Conservation (phyloP, 2,113 vertebrate species). For the Madoqua kirkii region DNA sequence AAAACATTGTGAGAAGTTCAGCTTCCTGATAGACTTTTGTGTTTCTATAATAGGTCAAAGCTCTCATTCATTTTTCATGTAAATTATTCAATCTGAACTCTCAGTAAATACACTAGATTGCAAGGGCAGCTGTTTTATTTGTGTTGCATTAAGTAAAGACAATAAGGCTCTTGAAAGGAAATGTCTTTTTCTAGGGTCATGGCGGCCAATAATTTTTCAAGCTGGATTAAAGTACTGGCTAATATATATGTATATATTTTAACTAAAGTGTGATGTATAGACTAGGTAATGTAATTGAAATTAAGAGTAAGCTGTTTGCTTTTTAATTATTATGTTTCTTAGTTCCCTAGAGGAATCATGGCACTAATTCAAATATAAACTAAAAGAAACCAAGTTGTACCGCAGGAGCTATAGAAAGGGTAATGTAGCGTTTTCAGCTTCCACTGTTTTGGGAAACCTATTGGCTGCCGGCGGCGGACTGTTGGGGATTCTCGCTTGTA, state of each 20-base stretch:
- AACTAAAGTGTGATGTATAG: background rate
- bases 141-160: background rate
- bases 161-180: background rate
- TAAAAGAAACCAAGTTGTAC: background rate
- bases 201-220: background rate
- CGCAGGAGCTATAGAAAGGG: background rate
- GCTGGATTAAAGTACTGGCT: background rate
- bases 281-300: background rate
- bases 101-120: background rate
- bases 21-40: background rate
- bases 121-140: background rate
- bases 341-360: background rate
- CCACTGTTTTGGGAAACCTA: background rate
- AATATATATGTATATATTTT: background rate
- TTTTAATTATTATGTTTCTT: background rate
- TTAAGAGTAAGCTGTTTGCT: background rate
- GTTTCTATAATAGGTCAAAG: background rate
- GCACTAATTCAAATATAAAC: background rate
- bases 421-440: background rate
- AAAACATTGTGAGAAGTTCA: background rate
- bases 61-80: background rate
- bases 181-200: background rate
- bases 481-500: background rate
- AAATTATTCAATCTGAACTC: background rate
- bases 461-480: background rate